Percentiles rank a stretch among this genome's conserved stretches.
Evolutionary conservation across 2,113 vertebrate genomes (phyloP).

Genomic region (Ictalurus punctatus): DNA sequence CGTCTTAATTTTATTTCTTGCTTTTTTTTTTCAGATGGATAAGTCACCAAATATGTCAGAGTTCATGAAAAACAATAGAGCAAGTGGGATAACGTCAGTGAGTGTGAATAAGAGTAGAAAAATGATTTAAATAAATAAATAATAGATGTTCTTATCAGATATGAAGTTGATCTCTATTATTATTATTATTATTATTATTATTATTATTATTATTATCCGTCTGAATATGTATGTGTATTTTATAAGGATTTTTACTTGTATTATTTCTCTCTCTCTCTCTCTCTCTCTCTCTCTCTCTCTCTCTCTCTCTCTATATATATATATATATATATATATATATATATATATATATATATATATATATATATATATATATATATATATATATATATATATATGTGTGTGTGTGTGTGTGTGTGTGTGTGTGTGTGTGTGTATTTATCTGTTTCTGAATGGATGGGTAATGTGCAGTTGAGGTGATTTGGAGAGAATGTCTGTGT

Average conservation of each 20-base stretch:
- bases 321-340: no score
- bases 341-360: no score
- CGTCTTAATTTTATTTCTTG: background rate
- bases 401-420: no score
- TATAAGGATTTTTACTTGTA: background rate
- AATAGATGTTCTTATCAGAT: background rate
- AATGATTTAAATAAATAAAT: background rate
- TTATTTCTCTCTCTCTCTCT: background rate
- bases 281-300: no score
- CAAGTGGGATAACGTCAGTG: background rate
- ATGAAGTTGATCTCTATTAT: background rate
- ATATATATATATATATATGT: no score
- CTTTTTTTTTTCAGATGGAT: background rate
- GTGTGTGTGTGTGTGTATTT: no score
- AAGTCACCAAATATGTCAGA: background rate
- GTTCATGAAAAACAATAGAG: background rate
- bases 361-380: no score
- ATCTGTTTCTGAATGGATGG: background rate
- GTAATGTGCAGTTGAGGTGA: no score
- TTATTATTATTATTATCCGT: no score
- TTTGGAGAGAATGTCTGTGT: background rate
- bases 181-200: background rate
- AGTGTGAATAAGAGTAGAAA: background rate
- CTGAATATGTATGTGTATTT: no score
- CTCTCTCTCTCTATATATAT: no score